Evolutionary conservation across 2,888 invertebrate genomes (phyloP).

Genomic region (Rhingia campestris): DNA sequence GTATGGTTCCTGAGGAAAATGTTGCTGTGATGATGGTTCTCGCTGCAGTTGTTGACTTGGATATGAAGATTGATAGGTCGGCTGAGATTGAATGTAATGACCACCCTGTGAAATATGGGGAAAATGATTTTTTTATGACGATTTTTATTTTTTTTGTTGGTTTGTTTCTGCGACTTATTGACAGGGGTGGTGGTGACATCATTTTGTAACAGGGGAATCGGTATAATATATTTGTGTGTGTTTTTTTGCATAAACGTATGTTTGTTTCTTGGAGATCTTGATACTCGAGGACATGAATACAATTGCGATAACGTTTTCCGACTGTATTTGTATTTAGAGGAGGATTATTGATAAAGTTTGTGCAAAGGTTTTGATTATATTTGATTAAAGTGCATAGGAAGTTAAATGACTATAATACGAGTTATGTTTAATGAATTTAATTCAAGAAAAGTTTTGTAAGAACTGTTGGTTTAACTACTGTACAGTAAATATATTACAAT

Average conservation of each 20-base stretch:
- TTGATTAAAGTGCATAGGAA: no score
- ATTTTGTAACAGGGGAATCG: conserved; percentile 7
- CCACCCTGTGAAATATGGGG: conserved; percentile 73
- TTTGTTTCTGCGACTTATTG: conserved; percentile 32
- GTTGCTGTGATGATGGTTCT: conserved; percentile 67
- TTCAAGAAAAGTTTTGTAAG: no score
- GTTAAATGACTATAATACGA: no score
- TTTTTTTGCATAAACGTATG: not conserved
- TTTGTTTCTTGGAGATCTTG: not conserved
- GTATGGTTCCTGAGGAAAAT: conserved; percentile 61
- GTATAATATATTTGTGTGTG: not conserved
- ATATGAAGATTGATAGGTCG: conserved; percentile 72
- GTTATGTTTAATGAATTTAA: no score
- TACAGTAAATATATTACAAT: no score
- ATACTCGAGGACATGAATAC: not conserved
- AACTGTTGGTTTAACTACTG: no score
- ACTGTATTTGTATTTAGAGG: not conserved
- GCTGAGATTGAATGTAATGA: conserved; percentile 64
- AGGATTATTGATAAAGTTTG: not conserved
- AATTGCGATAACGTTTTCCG: no score
- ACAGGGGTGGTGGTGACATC: conserved; percentile 49
- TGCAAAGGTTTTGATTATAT: no score
- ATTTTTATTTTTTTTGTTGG: conserved; percentile 24
- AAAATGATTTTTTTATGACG: conserved; percentile 62
- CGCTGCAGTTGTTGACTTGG: conserved; percentile 70